Conservation (phyloP, 2,113 vertebrate species). For the Argyrosomus japonicus region DNA sequence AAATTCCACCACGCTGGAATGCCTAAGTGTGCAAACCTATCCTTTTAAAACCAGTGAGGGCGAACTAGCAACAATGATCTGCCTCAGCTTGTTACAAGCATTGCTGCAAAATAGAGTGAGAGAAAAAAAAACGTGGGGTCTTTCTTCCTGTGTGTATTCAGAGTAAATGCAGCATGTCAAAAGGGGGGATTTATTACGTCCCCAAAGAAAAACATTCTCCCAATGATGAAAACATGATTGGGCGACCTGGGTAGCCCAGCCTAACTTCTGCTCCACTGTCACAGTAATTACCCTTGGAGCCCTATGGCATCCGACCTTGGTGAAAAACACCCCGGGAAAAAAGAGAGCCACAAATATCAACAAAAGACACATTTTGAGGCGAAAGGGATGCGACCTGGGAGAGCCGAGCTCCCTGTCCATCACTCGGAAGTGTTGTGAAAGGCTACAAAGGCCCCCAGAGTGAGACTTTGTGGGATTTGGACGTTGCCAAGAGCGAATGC, state of each 20-base stretch:
- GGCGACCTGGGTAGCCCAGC: slow-evolving; percentile 69
- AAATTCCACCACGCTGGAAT: slow-evolving; percentile 74
- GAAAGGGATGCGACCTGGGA: slow-evolving; percentile 64
- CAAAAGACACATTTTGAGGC: slow-evolving; percentile 70
- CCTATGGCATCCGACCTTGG: slow-evolving; percentile 62
- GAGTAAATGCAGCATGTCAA: slow-evolving; percentile 83
- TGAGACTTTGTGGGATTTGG: slow-evolving; percentile 75
- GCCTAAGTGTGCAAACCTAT: slow-evolving; percentile 75
- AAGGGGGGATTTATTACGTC: slow-evolving; percentile 78
- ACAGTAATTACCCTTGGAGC: slow-evolving; percentile 78
- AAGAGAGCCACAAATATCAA: slow-evolving; percentile 63
- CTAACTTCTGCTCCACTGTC: slow-evolving; percentile 71
- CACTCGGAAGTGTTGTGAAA: slow-evolving; percentile 69
- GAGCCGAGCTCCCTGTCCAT: slow-evolving; percentile 77
- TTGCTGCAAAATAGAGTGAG: slow-evolving; percentile 64
- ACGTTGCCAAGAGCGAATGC: slow-evolving; percentile 78
- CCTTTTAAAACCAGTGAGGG: slow-evolving; percentile 71
- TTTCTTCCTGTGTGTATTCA: slow-evolving; percentile 81
- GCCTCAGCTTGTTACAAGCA: slow-evolving; percentile 84
- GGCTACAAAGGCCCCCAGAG: slow-evolving; percentile 75
- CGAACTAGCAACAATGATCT: slow-evolving; percentile 79
- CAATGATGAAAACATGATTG: slow-evolving; percentile 80
- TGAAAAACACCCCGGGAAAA: slow-evolving; percentile 56
- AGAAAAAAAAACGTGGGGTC: slow-evolving; percentile 37
- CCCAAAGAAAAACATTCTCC: slow-evolving; percentile 78